Base-by-base conservation (phyloP, 2,888 invertebrate genomes). In the Antheraea yamamai region DNA sequence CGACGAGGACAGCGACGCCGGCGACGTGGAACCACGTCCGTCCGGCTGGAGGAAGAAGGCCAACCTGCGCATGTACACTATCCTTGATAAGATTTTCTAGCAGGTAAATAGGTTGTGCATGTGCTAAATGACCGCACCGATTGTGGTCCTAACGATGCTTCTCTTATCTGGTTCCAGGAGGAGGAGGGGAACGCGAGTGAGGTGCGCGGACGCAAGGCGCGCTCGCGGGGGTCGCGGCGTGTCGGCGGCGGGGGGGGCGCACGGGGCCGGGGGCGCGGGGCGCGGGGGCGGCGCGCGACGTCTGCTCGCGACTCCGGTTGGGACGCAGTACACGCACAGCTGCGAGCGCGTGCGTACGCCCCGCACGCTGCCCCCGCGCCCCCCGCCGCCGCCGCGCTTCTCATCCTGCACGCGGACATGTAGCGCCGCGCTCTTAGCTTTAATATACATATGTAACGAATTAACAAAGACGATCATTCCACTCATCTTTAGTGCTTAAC, bases 71-170 rank as follows among this genome's bases (percentile, higher is more conserved):
- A 94, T 94, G 94, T 94, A 94, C 88, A 94, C 94, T 74, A 94
- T 94, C 75, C 90, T 94, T 75, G 94, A 94, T 89, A 94, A 94
- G 82, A 94, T 94, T 92, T 94, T 94, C 93, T 94, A 94, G 93
- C 94, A 94, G 94, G 94, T 93, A 35, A 10, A 39, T 20, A 2
- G 20, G 14, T 12, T 26, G 14, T 14, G 64, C 72, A 26, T 14
- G 16, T 39, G 51, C 72, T 51, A 16, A 16, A 0, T 61, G 12
- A 39, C 58, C 26, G n/a, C 68, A 35, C 0, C 14, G 10, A 47
- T 12, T n/a, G 16, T 1, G 20, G 6, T 4, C 70, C 8, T 26
- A 20, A 18, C 20, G 20, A 23, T 8, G 18, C 26, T n/a, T 76
- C 7, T 47, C 18, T 39, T n/a, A 12, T 16, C 64, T 66, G 64